Evolutionary conservation across 1,140 invertebrate genomes (phyloP).

Genomic region (Drosophila triauraria): DNA sequence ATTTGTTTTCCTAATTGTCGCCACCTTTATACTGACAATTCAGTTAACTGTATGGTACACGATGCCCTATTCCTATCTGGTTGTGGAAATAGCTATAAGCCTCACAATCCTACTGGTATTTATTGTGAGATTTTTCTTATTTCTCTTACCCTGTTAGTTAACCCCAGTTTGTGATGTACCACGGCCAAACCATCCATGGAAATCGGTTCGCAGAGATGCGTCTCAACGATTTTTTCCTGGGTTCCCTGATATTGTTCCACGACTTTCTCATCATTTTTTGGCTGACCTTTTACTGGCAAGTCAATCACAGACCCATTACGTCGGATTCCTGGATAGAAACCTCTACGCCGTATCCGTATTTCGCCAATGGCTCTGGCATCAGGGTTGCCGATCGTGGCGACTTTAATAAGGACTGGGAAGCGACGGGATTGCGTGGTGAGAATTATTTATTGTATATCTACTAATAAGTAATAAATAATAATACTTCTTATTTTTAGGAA

Average conservation of each 20-base stretch:
- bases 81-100: constrained; percentile 22
- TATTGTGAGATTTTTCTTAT: neutral
- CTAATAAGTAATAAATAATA: neutral
- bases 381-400: neutral
- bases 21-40: constrained; percentile 33
- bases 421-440: neutral
- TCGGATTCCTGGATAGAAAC: constrained; percentile 10
- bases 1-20: constrained; percentile 59
- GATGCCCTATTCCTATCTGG: neutral
- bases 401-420: neutral
- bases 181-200: constrained; percentile 66
- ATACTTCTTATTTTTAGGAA: neutral
- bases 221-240: constrained; percentile 52
- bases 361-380: no score
- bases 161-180: constrained; percentile 68
- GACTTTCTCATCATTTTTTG: constrained; percentile 71
- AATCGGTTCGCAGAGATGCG: constrained; percentile 71
- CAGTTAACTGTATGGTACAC: neutral
- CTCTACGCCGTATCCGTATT: neutral
- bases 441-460: no score
- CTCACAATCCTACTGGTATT: constrained; percentile 45
- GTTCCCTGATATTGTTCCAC: constrained; percentile 67
- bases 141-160: no score
- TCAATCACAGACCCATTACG: constrained; percentile 9
- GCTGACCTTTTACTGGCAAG: constrained; percentile 67